Base-by-base conservation (phyloP, 2,797 vertebrate genomes). In the Poeciliopsis infans region DNA sequence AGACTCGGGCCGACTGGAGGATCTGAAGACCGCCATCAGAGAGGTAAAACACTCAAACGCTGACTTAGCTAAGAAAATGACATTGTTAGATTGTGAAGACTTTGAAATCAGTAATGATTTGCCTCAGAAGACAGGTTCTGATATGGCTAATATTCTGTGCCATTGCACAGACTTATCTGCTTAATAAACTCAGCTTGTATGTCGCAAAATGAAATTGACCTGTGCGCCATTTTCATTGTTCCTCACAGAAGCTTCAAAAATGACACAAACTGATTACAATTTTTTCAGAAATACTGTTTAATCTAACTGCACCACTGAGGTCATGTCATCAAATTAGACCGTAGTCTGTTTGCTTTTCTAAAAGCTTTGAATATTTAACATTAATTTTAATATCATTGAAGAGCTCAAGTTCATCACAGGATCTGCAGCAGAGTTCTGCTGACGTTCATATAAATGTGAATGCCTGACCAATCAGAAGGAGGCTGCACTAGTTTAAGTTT, bases 1-100 rank as follows among this genome's bases (percentile, higher is more conserved):
- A 90, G 94, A 96, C 39, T 64, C 91, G 0, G 95, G 93, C 71
- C 92, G 92, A 61, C 87, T 97, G 76, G 96, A 98, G 82, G 92
- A 94, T 43, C 93, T 98, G 66, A 85, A 95, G 85, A 91, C 92
- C 72, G 92, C 92, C 55, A 83, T 94, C 64, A 95, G 28, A 69
- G 94, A 97, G 95, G 97, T 97, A 53, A 78, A 25, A 11, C 64
- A 70, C 53, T 16, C 31, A 81, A n/a, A 75, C 41, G 73, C 59
- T 23, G 20, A 41, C 36, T 23, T 33, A 5, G 20, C 11, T 2
- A 2, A 36, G 33, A 36, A 33, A 20, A 20, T 20, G 59, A 64
- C 31, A 33, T 33, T 36, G 59, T 41, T 41, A 25, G 36, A 41
- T 12, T 41, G 8, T 41, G 36, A 68, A 68, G 18, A 20, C 20